Evolutionary conservation across 1,140 invertebrate genomes (phyloP).

Genomic region (Orius insidiosus): DNA sequence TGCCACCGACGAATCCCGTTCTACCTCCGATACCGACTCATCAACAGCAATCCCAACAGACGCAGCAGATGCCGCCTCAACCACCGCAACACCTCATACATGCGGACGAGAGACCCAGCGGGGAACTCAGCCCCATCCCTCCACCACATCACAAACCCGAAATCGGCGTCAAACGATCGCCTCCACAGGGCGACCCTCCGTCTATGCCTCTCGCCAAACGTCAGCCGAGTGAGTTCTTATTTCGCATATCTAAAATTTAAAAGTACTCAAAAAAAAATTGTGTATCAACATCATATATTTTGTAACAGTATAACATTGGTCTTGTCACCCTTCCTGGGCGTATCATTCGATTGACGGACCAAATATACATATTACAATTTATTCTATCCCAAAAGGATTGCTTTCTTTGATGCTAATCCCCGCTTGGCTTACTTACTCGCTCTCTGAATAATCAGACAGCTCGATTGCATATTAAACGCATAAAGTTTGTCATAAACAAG

Average conservation of each 20-base stretch:
- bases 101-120: background rate
- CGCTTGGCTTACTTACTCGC: constrained; percentile 7
- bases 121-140: background rate
- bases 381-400: background rate
- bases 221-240: constrained; percentile 45
- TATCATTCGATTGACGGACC: background rate
- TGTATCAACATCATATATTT: background rate
- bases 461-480: too few species aligned
- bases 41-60: constrained; percentile 29
- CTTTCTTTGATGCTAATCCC: background rate
- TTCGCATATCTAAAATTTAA: background rate
- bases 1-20: constrained; percentile 23
- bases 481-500: too few species aligned
- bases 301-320: background rate
- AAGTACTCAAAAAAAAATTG: background rate
- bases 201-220: constrained; percentile 45
- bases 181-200: constrained; percentile 28
- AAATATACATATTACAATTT: constrained; percentile 1
- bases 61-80: constrained; percentile 26
- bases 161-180: constrained; percentile 27
- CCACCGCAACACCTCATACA: constrained; percentile 19
- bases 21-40: constrained; percentile 17
- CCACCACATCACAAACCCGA: constrained; percentile 19
- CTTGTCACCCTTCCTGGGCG: background rate
- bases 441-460: background rate